A percentile compares a stretch with the other conserved stretches of the same genome.
These are phyloP conservation scores for Lasioglossum figueresi DNA, from an alignment of 2,888 invertebrate genomes.

Conservation along the genomic window DNA sequence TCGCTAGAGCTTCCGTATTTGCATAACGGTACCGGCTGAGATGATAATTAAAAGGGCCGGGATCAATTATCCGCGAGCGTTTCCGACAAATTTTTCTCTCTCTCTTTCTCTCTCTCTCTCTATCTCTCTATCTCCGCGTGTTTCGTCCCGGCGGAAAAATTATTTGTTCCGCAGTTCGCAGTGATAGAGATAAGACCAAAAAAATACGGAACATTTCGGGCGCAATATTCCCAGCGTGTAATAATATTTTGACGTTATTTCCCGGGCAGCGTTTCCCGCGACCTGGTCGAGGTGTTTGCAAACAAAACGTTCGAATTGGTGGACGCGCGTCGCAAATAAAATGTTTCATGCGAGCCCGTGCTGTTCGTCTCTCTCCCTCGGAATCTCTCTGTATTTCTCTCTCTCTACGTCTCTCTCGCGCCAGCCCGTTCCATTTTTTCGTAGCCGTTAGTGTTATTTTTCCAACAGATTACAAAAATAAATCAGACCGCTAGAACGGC, in stretches of 20 bases:
- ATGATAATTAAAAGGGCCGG: background rate
- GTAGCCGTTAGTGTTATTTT: slow-evolving; percentile 44
- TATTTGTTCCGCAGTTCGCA: slow-evolving; percentile 39
- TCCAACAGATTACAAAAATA: slow-evolving; percentile 41
- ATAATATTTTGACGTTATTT: slow-evolving; percentile 52
- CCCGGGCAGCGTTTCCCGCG: slow-evolving; percentile 14
- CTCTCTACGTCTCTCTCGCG: background rate
- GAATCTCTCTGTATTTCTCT: background rate
- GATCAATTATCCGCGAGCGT: background rate
- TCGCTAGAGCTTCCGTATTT: background rate
- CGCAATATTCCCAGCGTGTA: slow-evolving; percentile 52
- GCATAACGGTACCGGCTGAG: background rate
- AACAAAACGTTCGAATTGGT: slow-evolving; percentile 48
- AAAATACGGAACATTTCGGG: slow-evolving; percentile 17
- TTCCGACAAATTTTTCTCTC: background rate
- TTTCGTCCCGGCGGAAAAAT: slow-evolving; percentile 32
- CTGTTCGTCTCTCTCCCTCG: background rate
- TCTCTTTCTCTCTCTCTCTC: too few species aligned
- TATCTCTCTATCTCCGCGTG: too few species aligned
- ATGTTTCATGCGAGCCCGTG: slow-evolving; percentile 20
- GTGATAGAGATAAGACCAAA: slow-evolving; percentile 38
- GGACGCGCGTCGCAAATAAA: slow-evolving; percentile 49
- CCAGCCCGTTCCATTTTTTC: background rate
- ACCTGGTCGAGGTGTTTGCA: slow-evolving; percentile 46
- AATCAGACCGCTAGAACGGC: slow-evolving; percentile 18